Evolutionary conservation across 2,888 invertebrate species (phyloP).

Genomic region (Lasioglossum leucozonium): DNA sequence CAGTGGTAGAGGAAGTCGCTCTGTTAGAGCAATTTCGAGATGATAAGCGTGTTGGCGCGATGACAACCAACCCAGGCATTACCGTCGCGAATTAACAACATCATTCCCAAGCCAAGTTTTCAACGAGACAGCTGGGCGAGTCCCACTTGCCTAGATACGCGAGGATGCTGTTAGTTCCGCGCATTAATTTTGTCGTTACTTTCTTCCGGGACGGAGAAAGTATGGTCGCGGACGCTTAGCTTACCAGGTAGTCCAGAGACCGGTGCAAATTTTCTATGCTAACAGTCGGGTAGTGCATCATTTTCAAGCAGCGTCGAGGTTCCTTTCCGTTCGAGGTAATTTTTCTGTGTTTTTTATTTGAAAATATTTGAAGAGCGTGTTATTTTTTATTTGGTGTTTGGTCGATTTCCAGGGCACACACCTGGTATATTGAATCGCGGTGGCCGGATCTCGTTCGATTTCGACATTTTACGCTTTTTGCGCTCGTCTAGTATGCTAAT

Average conservation of each 20-base stretch:
- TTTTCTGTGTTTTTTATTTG: background rate
- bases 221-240: background rate
- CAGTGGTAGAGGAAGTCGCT: background rate
- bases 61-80: background rate
- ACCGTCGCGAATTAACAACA: background rate
- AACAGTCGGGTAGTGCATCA: too few relatives aligned
- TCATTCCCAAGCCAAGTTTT: background rate
- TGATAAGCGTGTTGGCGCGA: conserved; percentile 10
- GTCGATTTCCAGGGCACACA: background rate
- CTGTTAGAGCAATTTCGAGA: background rate
- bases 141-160: background rate
- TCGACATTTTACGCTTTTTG: conserved; percentile 42
- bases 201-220: background rate
- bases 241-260: background rate
- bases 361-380: background rate
- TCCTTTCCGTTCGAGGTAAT: too few relatives aligned
- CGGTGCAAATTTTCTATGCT: background rate
- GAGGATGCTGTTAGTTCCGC: background rate
- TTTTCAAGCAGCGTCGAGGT: too few relatives aligned
- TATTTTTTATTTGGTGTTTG: background rate
- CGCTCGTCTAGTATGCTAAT: conserved; percentile 54
- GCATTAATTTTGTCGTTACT: background rate
- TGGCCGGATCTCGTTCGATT: conserved; percentile 17
- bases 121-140: background rate
- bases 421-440: background rate